phyloP scores from a whole-genome alignment of 92 coral and sea anemone genomes.

The Zoanthus sociatus region DNA sequence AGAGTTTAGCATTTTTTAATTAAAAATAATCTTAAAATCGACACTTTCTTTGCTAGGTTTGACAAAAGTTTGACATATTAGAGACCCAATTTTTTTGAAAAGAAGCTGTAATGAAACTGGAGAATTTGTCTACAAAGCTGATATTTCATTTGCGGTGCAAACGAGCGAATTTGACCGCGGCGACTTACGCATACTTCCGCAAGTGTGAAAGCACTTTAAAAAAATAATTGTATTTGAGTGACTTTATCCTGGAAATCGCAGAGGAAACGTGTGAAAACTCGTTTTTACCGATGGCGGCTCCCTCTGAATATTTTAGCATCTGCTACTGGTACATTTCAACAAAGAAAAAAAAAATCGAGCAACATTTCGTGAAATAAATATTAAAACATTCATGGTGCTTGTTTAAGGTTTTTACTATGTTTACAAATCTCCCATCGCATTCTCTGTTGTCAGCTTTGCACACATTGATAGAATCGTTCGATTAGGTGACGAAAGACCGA shows the following conservation, averaged over 20 bases:
- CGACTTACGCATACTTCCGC: slow-evolving; percentile 27
- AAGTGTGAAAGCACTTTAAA: slow-evolving; percentile 70
- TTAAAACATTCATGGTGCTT: slow-evolving; percentile 23
- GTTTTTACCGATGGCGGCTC: slow-evolving; percentile 57
- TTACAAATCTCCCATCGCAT: slow-evolving; percentile 46
- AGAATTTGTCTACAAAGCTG: slow-evolving; percentile 11
- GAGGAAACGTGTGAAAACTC: slow-evolving; percentile 62
- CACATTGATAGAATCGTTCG: slow-evolving; percentile 49
- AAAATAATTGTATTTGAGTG: slow-evolving; percentile 69
- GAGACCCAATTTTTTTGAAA: slow-evolving; percentile 47
- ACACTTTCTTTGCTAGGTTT: slow-evolving; percentile 77
- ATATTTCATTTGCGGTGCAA: slow-evolving; percentile 34
- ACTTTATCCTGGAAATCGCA: slow-evolving; percentile 61
- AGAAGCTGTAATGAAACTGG: slow-evolving; percentile 19
- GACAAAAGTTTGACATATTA: slow-evolving; percentile 78
- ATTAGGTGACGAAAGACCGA: slow-evolving; percentile 48
- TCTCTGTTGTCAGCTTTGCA: slow-evolving; percentile 22
- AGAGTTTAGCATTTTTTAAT: slow-evolving; percentile 75
- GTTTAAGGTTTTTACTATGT: slow-evolving; percentile 40
- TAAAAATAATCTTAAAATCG: slow-evolving; percentile 83
- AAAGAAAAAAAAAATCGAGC: slow-evolving; percentile 7
- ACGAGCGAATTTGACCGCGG: slow-evolving; percentile 50
- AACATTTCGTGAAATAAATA: neutral
- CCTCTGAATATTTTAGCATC: slow-evolving; percentile 48
- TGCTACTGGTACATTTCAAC: slow-evolving; percentile 41